Evolutionary conservation across 2,888 invertebrate species (phyloP), one percentile per base, ranked within the genome.

Genomic region (Trichopoda pennipes): DNA sequence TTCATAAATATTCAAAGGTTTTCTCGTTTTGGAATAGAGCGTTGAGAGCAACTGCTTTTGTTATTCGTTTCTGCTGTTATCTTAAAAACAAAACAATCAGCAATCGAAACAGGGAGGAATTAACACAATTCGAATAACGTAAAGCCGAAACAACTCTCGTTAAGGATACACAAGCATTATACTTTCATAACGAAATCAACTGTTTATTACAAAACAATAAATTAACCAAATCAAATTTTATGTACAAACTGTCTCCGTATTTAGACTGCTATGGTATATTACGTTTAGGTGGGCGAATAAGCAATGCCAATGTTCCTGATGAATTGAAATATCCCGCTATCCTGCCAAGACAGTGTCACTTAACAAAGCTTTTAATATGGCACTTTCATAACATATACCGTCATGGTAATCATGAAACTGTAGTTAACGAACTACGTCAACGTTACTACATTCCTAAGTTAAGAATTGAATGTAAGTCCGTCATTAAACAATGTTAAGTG

Each of bases 21-120:
- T 77, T 81, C 74, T 19, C 53, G 63, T n/a, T n/a, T 3, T 78
- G 81, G 81, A 28, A 44, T n/a, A 58, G 51, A 58, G 51, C 51
- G 10, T 28, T 70, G 17, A 73, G 81, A 44, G 28, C 72, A 17
- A 28, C 17, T 3, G 78, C 81, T 21, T 70, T 51, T 14, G 68
- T 78, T 7, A 16, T 55, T 8, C 51, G 72, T 21, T 73, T 76
- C 66, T 12, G 3, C 38, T 6, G 44, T 32, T 35, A n/a, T 7
- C 55, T 64, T 3, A 58, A 23, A 60, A 44, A 51, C 42, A 49
- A 63, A 17, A 7, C 7, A 58, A 3, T 2, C 7, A 0, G 2
- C 2, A 23, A 1, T 12, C 12, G 12, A 19, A 12, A n/a, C n/a
- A n/a, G n/a, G n/a, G n/a, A 23, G 10, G 61, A 56, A n/a, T 16